A percentile compares a stretch with the other conserved stretches of the same genome.
These are phyloP conservation scores for Myioborus melanocephalus DNA, from an alignment of 2,797 vertebrate species.

Conservation along the genomic window DNA sequence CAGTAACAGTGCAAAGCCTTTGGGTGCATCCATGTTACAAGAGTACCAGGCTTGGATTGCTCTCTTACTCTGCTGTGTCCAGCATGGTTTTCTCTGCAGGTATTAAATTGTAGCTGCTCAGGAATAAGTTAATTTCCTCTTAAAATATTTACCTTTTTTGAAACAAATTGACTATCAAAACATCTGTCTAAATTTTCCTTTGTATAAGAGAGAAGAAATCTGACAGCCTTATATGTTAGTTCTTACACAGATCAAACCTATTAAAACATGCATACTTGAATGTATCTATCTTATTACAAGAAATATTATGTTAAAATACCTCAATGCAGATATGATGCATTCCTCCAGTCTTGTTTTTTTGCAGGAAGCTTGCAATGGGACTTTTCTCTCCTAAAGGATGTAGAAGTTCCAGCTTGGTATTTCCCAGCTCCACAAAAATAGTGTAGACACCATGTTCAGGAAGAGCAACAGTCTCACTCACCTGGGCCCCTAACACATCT, in stretches of 20 bases:
- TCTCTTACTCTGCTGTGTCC: background rate
- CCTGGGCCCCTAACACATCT: constrained; percentile 87
- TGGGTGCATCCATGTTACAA: background rate
- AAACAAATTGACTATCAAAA: background rate
- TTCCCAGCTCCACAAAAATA: constrained; percentile 92
- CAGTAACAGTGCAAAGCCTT: background rate
- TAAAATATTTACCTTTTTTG: background rate
- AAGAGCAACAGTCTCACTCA: constrained; percentile 84
- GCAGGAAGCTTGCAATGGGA: constrained; percentile 89
- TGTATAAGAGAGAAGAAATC: background rate
- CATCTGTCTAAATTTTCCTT: background rate
- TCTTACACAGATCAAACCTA: background rate
- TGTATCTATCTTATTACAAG: background rate
- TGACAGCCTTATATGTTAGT: background rate
- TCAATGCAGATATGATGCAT: constrained; percentile 98
- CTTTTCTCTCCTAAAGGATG: constrained; percentile 91
- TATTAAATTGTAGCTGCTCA: background rate
- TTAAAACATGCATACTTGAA: background rate
- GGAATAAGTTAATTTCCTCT: background rate
- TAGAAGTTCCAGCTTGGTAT: constrained; percentile 94
- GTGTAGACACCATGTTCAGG: constrained; percentile 93
- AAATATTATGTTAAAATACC: constrained; percentile 72
- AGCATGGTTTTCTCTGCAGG: background rate
- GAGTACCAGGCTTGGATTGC: background rate
- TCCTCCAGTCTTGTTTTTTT: constrained; percentile 92